Base-by-base conservation (phyloP, 1,140 invertebrate species). In the Drosophila ficusphila region DNA sequence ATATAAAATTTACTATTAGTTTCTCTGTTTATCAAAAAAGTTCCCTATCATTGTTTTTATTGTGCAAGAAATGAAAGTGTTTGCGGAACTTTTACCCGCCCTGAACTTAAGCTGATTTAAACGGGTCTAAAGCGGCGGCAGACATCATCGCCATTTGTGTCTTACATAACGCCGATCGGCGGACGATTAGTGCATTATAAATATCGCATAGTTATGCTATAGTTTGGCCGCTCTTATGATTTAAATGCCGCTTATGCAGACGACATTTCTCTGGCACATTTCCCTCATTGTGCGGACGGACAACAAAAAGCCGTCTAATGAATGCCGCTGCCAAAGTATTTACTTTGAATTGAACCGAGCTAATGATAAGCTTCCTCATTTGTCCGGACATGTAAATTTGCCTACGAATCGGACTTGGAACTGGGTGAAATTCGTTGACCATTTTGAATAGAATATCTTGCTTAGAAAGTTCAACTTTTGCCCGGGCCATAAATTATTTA, bases 281-380 rank as follows among this genome's bases (percentile, higher is more conserved):
- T 58, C 62, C 21, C 62, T 51, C 62, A 49, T 65, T 74, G 68
- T 74, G 38, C 62, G 53, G 14, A 39, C 62, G 53, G 14, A 39
- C 31, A 73, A 71, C 78, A 79, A 79, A 76, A 76, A 51, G 49
- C 8, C 51, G 9, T 56, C 60, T 61, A 71, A 75, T 85, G 64
- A 83, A 83, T 78, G 79, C 34, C 52, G 46, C 68, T 58, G 64
- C 31, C 70, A 60, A 62, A 64, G 60, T 64, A 64, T 67, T 67
- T 67, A 67, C 36, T 65, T 51, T 68, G 78, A 73, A 82, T 81
- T 82, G 68, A 73, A 58, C 60, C n/a, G 6, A 51, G 33, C 67
- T 85, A 85, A 88, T 86, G 82, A 74, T 76, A 74, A 77, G 83
- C 77, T 86, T 88, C 81, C 81, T 86, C 67, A 86, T 85, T 86